A percentile compares a stretch with the other conserved stretches of the same genome.
Evolutionary conservation across 2,888 invertebrate species (phyloP).

Genomic region (Apotomis betuletana): DNA sequence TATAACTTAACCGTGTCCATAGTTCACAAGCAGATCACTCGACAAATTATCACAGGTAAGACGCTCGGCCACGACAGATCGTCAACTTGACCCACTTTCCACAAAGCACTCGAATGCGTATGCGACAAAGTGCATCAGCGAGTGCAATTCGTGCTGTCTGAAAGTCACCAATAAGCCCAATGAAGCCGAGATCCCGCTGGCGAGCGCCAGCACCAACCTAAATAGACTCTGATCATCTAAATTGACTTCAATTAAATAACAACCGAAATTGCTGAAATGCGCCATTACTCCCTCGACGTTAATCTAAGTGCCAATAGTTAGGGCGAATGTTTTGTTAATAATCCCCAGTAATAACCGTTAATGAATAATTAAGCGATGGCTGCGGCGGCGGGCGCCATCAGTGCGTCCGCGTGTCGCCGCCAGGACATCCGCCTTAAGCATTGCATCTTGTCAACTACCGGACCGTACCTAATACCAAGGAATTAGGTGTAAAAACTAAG

Average conservation of each 20-base stretch:
- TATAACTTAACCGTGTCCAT: constrained; percentile 9
- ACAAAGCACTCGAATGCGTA: constrained; percentile 60
- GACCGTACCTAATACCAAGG: too few species aligned
- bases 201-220: constrained; percentile 83
- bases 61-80: constrained; percentile 25
- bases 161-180: constrained; percentile 84
- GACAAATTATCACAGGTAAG: constrained; percentile 28
- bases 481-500: too few species aligned
- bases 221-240: constrained; percentile 85
- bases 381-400: constrained; percentile 63
- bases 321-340: constrained; percentile 83
- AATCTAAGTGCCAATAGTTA: constrained; percentile 84
- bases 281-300: constrained; percentile 83
- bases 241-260: constrained; percentile 85
- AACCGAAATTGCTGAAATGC: constrained; percentile 84
- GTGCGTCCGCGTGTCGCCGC: constrained; percentile 54
- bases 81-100: constrained; percentile 58
- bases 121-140: constrained; percentile 79
- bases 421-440: neutral
- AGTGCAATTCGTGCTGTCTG: constrained; percentile 83
- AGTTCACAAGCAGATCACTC: constrained; percentile 36
- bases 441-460: neutral
- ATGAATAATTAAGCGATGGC: constrained; percentile 79
- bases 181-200: constrained; percentile 83
- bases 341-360: constrained; percentile 77